Percentiles rank a stretch among this genome's conserved stretches.
Evolutionary conservation across 2,888 invertebrate species (phyloP).

Genomic region (Trachelus tabidus): DNA sequence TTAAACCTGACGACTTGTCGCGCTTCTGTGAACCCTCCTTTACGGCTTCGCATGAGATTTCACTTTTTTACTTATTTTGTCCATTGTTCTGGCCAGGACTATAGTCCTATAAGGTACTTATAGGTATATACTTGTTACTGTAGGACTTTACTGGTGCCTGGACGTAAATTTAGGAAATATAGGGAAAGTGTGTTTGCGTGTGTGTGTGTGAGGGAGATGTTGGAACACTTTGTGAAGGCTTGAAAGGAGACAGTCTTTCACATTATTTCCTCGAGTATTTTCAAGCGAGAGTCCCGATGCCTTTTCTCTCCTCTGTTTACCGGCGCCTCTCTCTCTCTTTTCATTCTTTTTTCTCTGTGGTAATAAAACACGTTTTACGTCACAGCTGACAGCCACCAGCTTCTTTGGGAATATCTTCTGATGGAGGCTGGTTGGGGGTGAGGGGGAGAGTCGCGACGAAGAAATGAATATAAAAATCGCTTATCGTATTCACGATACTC

Average conservation of each 20-base stretch:
- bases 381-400: neutral
- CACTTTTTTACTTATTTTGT: neutral
- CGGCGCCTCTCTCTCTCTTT: neutral
- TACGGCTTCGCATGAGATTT: neutral
- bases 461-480: conserved; percentile 35
- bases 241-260: neutral
- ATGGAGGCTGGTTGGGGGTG: neutral
- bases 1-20: neutral
- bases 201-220: neutral
- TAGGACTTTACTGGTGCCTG: neutral
- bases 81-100: neutral
- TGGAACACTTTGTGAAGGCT: neutral
- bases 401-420: neutral
- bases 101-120: neutral
- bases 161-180: neutral
- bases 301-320: neutral
- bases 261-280: neutral
- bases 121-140: neutral
- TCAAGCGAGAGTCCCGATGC: neutral
- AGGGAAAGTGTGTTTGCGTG: too few relatives aligned
- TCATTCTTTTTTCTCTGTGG: neutral
- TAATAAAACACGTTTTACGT: neutral
- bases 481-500: conserved; percentile 9
- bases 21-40: neutral
- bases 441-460: neutral